Evolutionary conservation across 1,140 invertebrate species (phyloP).

Genomic region (Globodera ellingtonae): DNA sequence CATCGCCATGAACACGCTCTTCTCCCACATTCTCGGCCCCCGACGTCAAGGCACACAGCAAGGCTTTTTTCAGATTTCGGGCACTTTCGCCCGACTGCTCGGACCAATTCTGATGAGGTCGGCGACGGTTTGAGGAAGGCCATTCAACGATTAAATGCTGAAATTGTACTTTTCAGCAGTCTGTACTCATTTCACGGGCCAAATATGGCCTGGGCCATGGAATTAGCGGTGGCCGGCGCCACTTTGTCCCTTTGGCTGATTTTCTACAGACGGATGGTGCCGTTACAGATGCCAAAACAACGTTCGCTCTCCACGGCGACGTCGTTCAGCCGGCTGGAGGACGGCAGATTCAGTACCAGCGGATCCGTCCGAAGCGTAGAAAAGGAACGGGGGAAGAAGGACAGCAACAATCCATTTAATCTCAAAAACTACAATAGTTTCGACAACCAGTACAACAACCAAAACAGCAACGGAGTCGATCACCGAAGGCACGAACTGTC

Average conservation of each 20-base stretch:
- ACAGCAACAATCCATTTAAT: not conserved
- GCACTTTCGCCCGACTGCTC: slow-evolving; percentile 39
- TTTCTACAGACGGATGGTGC: slow-evolving; percentile 49
- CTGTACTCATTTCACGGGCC: slow-evolving; percentile 36
- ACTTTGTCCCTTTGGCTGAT: slow-evolving; percentile 38
- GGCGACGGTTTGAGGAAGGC: not conserved
- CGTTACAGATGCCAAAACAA: slow-evolving; percentile 21
- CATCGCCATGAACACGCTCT: slow-evolving; percentile 47
- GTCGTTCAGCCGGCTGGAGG: slow-evolving; percentile 3
- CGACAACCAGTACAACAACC: not conserved
- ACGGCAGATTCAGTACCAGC: not conserved
- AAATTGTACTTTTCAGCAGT: slow-evolving; percentile 3
- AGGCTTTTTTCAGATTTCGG: slow-evolving; percentile 53
- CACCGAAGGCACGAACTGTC: not conserved
- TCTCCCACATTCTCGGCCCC: slow-evolving; percentile 55
- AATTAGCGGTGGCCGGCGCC: slow-evolving; percentile 33
- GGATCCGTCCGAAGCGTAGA: not conserved
- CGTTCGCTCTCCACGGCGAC: not conserved
- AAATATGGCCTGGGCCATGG: slow-evolving; percentile 27
- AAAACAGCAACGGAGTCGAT: not conserved
- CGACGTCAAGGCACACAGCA: slow-evolving; percentile 54
- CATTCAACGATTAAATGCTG: too few relatives aligned
- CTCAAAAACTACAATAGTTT: too few relatives aligned
- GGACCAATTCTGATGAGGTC: slow-evolving; percentile 45
- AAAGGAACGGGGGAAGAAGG: not conserved